A percentile compares a stretch with the other conserved stretches of the same genome.
These are phyloP conservation scores for Turdus rufiventris DNA, from an alignment of 2,113 vertebrate species.

Conservation along the genomic window DNA sequence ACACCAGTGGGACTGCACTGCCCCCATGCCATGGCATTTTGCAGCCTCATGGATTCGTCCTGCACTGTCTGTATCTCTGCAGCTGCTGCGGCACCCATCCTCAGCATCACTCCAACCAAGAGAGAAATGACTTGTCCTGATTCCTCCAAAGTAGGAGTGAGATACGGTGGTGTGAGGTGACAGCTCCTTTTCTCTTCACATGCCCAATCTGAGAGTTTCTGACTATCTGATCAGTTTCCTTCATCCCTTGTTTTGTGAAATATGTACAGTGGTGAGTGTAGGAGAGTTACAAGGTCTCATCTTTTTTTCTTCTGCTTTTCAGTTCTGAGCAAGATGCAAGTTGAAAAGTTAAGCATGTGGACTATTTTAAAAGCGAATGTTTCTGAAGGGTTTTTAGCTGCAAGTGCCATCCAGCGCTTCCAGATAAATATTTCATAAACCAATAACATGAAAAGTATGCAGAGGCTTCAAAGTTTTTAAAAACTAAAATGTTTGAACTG, in stretches of 20 bases:
- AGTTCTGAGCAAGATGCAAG: neutral
- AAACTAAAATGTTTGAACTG: neutral
- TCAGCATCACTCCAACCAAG: neutral
- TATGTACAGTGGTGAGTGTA: neutral
- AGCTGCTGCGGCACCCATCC: neutral
- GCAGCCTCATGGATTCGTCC: neutral
- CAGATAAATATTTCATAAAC: neutral
- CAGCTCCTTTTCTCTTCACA: neutral
- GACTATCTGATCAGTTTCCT: neutral
- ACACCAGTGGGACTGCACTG: fast-evolving
- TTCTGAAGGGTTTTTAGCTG: neutral
- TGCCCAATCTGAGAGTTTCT: neutral
- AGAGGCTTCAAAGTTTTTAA: neutral
- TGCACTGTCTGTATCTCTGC: neutral
- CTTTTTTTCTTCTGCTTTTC: neutral
- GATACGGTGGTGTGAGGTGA: fast-evolving
- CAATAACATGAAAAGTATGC: neutral
- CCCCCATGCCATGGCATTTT: fast-evolving
- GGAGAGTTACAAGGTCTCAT: neutral
- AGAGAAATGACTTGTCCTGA: neutral
- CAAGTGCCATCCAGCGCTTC: neutral
- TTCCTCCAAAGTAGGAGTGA: neutral
- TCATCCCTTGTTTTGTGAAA: neutral
- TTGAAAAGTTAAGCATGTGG: neutral
- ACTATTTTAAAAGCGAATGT: neutral